phyloP scores from a whole-genome alignment of 2,888 invertebrate species.

The Dryadula phaetusa region DNA sequence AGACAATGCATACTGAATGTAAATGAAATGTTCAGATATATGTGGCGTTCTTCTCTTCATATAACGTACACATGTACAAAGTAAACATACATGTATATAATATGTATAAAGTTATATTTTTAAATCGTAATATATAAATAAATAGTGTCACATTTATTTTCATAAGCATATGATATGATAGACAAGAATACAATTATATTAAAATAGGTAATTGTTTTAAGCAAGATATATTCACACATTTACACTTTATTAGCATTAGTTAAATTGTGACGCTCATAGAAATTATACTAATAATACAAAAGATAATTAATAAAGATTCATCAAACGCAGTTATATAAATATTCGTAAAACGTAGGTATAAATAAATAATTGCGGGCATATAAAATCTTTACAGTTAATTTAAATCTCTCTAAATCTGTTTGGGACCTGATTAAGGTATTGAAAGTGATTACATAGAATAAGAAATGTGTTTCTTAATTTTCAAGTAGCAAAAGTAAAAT shows the following conservation, averaged over 20 bases:
- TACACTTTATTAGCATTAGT: not conserved
- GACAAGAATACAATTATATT: not conserved
- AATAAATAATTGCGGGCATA: too few species aligned
- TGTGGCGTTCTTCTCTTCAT: slow-evolving; percentile 46
- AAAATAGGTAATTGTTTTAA: too few species aligned
- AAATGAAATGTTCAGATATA: slow-evolving; percentile 61
- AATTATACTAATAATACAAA: slow-evolving; percentile 18
- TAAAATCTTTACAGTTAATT: too few species aligned
- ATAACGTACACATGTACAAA: not conserved
- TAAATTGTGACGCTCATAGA: not conserved
- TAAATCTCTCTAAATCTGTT: too few species aligned
- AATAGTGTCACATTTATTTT: too few species aligned
- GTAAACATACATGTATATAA: not conserved
- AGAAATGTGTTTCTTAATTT: too few species aligned
- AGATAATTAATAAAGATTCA: slow-evolving; percentile 24
- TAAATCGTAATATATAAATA: too few species aligned
- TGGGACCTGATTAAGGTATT: too few species aligned
- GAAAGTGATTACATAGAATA: too few species aligned
- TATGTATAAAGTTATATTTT: not conserved
- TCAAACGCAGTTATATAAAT: slow-evolving; percentile 26
- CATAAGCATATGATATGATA: too few species aligned
- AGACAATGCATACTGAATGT: slow-evolving; percentile 76
- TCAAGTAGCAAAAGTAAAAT: not conserved
- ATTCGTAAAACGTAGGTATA: slow-evolving; percentile 19
- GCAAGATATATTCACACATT: not conserved